Conservation (phyloP, 2,113 vertebrate species). For the Centropristis striata region DNA sequence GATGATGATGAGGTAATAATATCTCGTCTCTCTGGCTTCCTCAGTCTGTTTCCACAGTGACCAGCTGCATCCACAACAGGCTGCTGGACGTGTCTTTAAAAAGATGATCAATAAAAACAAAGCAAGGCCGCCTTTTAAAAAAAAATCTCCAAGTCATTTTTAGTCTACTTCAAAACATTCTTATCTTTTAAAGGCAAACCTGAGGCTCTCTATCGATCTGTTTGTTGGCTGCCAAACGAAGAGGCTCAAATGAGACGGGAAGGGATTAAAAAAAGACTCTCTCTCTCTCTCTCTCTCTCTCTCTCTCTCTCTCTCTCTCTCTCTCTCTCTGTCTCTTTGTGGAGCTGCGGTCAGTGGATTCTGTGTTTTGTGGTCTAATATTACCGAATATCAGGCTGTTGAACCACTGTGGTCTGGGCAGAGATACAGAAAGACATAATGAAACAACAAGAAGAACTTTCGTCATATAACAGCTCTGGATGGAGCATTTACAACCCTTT, state of each 20-base stretch:
- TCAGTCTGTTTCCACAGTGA: background rate
- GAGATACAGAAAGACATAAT: background rate
- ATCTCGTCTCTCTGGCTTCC: constrained; percentile 7
- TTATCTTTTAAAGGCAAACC: constrained; percentile 61
- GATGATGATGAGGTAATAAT: constrained; percentile 49
- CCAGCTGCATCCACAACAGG: constrained; percentile 30
- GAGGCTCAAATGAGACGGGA: constrained; percentile 44
- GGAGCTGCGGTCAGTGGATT: background rate
- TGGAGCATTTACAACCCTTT: background rate
- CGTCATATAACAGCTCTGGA: background rate
- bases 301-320: too few species aligned
- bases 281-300: too few species aligned
- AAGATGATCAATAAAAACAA: constrained; percentile 57
- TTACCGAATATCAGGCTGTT: background rate
- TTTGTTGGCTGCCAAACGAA: constrained; percentile 50
- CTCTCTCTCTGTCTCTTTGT: too few species aligned
- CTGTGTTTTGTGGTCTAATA: background rate
- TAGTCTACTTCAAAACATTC: constrained; percentile 41
- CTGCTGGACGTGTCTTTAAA: constrained; percentile 8
- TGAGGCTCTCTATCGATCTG: constrained; percentile 62
- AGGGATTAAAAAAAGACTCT: constrained; percentile 24
- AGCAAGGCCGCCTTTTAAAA: constrained; percentile 20
- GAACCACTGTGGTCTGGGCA: background rate
- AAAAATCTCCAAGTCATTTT: constrained; percentile 11
- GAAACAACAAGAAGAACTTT: background rate